Evolutionary conservation across 2,113 vertebrate genomes (phyloP), one percentile per base, ranked within the genome.

Genomic region (Hydrolagus affinis): DNA sequence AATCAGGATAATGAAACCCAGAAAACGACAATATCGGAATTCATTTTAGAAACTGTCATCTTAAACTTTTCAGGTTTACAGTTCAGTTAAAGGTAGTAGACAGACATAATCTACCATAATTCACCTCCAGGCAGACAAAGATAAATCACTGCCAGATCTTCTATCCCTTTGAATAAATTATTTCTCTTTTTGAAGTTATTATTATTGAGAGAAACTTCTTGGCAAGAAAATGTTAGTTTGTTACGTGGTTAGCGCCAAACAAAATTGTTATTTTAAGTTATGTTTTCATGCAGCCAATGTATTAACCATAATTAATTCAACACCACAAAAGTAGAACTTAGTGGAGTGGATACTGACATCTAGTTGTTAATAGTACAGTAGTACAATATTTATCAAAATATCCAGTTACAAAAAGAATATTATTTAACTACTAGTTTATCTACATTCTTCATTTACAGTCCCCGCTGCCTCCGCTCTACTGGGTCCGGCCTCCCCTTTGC

Each of bases 71-170:
- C 44, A 44, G 44, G 44, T 44, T 44, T 44, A 44, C 12, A 80
- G 25, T 60, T 62, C 23, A 83, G 2, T 30, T 83, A 17, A 19
- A 83, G 78, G 32, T 83, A 62, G 60, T 2, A 83, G 77, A 66
- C 28, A 83, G 77, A 66, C 28, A 62, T 83, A 66, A 66, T 83
- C 7, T 66, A 32, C 10, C 30, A 28, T 25, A 66, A 64, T 68
- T 30, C 78, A 66, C 89, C 89, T 91, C 87, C 89, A 91, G 91
- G 92, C 90, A 92, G 89, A 88, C 89, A 90, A 88, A 91, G 91
- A 92, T 92, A 92, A 90, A 87, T 91, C 89, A 90, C 87, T 89
- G 89, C 15, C 25, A 44, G 21, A 19, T 64, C 70, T 70, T 68
- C 60, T 66, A 77, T 85, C 44, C 1, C 44, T 44, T 44, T 44